Evolutionary conservation across 2,888 invertebrate species (phyloP).

Genomic region (Calephelis perditalis): DNA sequence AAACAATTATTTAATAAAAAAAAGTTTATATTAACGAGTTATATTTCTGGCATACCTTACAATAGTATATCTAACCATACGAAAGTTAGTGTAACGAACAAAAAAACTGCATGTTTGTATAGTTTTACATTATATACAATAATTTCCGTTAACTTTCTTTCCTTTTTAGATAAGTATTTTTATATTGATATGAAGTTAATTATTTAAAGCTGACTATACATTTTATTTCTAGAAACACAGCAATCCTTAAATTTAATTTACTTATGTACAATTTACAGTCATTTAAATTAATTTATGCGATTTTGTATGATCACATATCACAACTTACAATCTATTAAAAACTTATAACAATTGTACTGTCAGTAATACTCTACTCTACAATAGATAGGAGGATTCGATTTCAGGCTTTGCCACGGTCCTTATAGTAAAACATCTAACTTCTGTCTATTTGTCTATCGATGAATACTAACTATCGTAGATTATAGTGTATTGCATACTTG

Average conservation of each 20-base stretch:
- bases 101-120: too few relatives aligned
- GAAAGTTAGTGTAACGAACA: too few relatives aligned
- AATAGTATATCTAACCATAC: too few relatives aligned
- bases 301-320: neutral
- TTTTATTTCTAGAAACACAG: neutral
- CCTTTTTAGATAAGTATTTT: too few relatives aligned
- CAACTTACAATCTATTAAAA: constrained; percentile 2
- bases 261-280: constrained; percentile 1
- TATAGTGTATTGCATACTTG: constrained; percentile 66
- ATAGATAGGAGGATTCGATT: constrained; percentile 1
- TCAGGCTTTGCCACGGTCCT: constrained; percentile 2
- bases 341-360: constrained; percentile 10
- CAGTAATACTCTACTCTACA: constrained; percentile 4
- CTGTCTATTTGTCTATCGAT: constrained; percentile 2
- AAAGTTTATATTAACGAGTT: too few relatives aligned
- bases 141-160: too few relatives aligned
- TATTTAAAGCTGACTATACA: neutral
- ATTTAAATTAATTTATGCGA: constrained; percentile 6
- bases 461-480: constrained; percentile 22
- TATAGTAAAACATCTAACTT: neutral
- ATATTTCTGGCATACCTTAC: too few relatives aligned
- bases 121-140: too few relatives aligned
- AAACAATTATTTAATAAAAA: too few relatives aligned
- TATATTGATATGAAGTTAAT: too few relatives aligned
- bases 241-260: neutral